These are phyloP conservation scores for Melipona bicolor DNA, from an alignment of 2,888 invertebrate genomes.

Conservation along the genomic window DNA sequence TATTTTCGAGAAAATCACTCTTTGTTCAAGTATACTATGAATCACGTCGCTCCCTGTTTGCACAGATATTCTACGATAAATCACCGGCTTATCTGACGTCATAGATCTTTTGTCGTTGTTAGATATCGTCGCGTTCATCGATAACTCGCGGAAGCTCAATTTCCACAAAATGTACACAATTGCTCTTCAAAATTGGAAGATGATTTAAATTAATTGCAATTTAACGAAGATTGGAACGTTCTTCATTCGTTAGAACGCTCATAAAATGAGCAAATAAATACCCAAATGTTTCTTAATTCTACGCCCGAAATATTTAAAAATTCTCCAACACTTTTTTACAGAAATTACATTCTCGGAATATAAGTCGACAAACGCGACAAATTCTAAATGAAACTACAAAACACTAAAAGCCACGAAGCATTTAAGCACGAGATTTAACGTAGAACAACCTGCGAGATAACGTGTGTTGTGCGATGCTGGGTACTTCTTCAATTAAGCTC, in stretches of 20 bases:
- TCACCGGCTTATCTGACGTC: neutral
- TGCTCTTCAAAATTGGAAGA: neutral
- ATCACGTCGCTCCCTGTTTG: neutral
- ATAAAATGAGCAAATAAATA: too few relatives aligned
- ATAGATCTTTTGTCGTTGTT: neutral
- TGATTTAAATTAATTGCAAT: too few relatives aligned
- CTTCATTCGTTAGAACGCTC: too few relatives aligned
- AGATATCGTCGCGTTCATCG: neutral
- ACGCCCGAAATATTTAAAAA: too few relatives aligned
- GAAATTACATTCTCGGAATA: neutral
- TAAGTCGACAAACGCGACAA: neutral
- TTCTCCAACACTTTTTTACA: neutral
- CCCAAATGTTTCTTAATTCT: too few relatives aligned
- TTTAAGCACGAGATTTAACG: neutral
- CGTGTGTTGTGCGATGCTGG: slow-evolving; percentile 28
- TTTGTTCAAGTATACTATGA: neutral
- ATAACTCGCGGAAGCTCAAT: neutral
- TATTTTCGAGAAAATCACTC: neutral
- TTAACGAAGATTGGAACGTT: too few relatives aligned
- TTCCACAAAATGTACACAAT: neutral
- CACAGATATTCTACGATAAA: slow-evolving; percentile 8
- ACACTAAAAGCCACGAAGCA: neutral
- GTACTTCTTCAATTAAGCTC: slow-evolving; percentile 4
- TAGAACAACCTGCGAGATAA: slow-evolving; percentile 2
- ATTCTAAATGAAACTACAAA: neutral